A percentile compares a stretch with the other conserved stretches of the same genome.
Evolutionary conservation across 2,888 invertebrate species (phyloP).

Genomic region (Dascillus cervinus): DNA sequence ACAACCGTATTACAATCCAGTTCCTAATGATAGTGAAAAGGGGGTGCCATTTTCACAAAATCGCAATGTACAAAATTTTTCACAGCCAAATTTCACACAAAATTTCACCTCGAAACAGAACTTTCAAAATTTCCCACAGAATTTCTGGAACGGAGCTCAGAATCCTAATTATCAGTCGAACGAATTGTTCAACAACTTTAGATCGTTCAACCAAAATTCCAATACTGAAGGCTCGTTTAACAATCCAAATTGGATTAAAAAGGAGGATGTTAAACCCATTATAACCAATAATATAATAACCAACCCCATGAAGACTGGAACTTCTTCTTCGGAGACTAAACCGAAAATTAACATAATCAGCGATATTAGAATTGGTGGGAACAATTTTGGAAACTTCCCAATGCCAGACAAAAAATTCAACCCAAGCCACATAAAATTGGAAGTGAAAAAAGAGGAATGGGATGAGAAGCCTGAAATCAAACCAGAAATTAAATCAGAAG

Average conservation of each 20-base stretch:
- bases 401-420: slow-evolving; percentile 34
- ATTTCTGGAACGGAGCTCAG: background rate
- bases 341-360: slow-evolving; percentile 42
- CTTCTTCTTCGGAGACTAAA: slow-evolving; percentile 31
- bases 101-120: slow-evolving; percentile 30
- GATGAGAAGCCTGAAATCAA: slow-evolving; percentile 39
- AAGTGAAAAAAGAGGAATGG: slow-evolving; percentile 43
- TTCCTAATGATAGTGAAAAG: background rate
- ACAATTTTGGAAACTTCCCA: slow-evolving; percentile 21
- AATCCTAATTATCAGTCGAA: slow-evolving; percentile 4
- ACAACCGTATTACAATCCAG: background rate
- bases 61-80: slow-evolving; percentile 1
- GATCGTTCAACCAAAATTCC: slow-evolving; percentile 19
- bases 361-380: slow-evolving; percentile 38
- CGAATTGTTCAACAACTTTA: slow-evolving; percentile 15
- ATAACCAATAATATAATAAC: slow-evolving; percentile 18
- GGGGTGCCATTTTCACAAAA: background rate
- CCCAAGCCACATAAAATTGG: slow-evolving; percentile 40
- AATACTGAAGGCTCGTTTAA: slow-evolving; percentile 13
- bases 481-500: slow-evolving; percentile 34
- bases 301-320: slow-evolving; percentile 30
- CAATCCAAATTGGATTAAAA: slow-evolving; percentile 30
- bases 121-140: slow-evolving; percentile 15
- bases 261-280: slow-evolving; percentile 27
- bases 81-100: slow-evolving; percentile 26